These are phyloP conservation scores for Monoplex corrugatus DNA, from an alignment of 2,888 invertebrate genomes.

Conservation along the genomic window DNA sequence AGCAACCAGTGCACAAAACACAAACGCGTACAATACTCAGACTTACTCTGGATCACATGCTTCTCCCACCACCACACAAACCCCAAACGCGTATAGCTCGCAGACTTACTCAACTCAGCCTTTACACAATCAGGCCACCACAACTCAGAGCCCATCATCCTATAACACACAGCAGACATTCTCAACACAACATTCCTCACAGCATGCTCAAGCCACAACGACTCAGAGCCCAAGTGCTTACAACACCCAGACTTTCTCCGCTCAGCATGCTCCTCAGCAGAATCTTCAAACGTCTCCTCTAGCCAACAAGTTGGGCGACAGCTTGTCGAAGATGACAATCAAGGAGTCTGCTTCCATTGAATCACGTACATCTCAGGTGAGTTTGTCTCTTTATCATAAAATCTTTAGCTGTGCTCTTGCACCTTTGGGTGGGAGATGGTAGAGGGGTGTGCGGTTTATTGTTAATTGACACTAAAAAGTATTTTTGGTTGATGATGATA, in stretches of 20 bases:
- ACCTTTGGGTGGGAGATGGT: too few species aligned
- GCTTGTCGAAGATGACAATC: conserved; percentile 76
- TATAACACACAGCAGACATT: conserved; percentile 34
- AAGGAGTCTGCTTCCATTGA: conserved; percentile 72
- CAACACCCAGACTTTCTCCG: conserved; percentile 44
- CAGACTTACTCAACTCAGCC: background rate
- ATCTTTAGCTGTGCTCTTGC: too few species aligned
- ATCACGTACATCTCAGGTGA: conserved; percentile 64
- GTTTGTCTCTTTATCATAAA: conserved; percentile 10
- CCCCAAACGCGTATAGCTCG: background rate
- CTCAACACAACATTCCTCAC: conserved; percentile 57
- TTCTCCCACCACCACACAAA: background rate
- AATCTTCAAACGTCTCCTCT: conserved; percentile 70
- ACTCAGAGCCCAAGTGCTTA: conserved; percentile 21
- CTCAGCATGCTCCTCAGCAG: conserved; percentile 42
- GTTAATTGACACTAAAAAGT: too few species aligned
- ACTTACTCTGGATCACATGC: conserved; percentile 6
- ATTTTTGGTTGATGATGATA: too few species aligned
- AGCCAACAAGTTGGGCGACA: conserved; percentile 75
- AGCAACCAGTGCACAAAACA: conserved; percentile 33
- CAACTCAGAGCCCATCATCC: conserved; percentile 30
- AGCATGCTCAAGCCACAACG: conserved; percentile 53
- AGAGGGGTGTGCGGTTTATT: too few species aligned
- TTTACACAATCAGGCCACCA: background rate
- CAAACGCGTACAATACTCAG: conserved; percentile 16